Conservation (phyloP, 2,797 vertebrate species). For the Micromesistius poutassou region DNA sequence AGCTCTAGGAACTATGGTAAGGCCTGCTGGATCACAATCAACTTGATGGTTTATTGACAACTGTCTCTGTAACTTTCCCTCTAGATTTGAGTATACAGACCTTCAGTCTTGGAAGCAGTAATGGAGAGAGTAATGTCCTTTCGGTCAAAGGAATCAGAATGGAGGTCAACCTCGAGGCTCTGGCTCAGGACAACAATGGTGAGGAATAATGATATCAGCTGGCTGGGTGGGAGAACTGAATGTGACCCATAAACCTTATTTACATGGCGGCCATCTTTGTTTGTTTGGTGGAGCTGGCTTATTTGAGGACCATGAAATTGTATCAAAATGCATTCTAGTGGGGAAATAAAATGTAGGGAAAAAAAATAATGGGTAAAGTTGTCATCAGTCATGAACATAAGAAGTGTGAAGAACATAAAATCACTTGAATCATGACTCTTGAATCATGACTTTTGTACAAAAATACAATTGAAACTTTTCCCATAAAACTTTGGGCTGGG, state of each 20-base stretch:
- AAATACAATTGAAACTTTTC: too few species aligned
- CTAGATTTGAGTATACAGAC: slow-evolving; percentile 41
- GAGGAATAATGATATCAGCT: slow-evolving; percentile 1
- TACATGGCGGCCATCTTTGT: neutral
- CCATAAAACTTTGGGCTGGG: too few species aligned
- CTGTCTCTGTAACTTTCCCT: slow-evolving; percentile 1
- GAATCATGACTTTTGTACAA: too few species aligned
- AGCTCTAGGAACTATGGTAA: neutral
- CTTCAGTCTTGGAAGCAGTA: slow-evolving; percentile 13
- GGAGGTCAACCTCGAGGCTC: slow-evolving; percentile 44
- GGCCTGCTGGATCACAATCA: neutral
- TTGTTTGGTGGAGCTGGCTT: too few species aligned
- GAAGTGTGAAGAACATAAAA: too few species aligned
- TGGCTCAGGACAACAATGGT: slow-evolving; percentile 54
- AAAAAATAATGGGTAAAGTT: too few species aligned
- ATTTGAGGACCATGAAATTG: too few species aligned
- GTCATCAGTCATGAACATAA: too few species aligned
- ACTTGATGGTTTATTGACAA: neutral
- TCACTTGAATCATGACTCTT: too few species aligned
- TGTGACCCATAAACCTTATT: neutral
- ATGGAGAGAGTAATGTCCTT: slow-evolving; percentile 6
- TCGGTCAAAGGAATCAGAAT: slow-evolving; percentile 45
- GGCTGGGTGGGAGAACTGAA: neutral
- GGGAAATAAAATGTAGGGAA: too few species aligned
- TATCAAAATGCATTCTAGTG: neutral